These are phyloP conservation scores for Drosophila obscura DNA, from an alignment of 1,140 invertebrate species.

Conservation along the genomic window DNA sequence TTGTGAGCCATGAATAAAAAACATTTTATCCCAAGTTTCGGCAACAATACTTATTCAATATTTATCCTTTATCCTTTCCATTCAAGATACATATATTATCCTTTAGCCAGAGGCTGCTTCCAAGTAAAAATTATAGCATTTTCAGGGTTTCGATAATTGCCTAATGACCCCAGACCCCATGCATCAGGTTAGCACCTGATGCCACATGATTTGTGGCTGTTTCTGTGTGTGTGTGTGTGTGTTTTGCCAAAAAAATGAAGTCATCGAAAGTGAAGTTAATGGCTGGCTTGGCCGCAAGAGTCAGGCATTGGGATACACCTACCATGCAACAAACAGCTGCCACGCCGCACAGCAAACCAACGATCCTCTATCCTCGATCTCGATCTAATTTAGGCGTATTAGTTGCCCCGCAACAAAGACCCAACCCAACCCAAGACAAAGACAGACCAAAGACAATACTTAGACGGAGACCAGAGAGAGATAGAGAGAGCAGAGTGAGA, in stretches of 20 bases:
- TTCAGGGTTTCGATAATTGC: conserved; percentile 51
- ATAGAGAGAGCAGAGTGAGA: too few relatives aligned
- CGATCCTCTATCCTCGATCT: conserved; percentile 47
- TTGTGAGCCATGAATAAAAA: too few relatives aligned
- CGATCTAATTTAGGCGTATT: conserved; percentile 80
- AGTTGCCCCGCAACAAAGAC: conserved; percentile 67
- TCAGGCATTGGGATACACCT: conserved; percentile 49
- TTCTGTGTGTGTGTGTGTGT: conserved; percentile 11
- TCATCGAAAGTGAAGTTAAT: conserved; percentile 64
- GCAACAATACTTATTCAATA: too few relatives aligned
- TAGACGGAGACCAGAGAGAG: conserved; percentile 30
- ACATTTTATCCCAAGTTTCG: too few relatives aligned
- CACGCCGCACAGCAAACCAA: conserved; percentile 39
- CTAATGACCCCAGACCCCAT: conserved; percentile 48
- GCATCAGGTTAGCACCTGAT: conserved; percentile 50
- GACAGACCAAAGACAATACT: conserved; percentile 34
- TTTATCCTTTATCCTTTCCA: too few relatives aligned
- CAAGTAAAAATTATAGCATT: conserved; percentile 9
- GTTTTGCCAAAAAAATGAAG: conserved; percentile 51
- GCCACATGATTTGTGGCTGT: conserved; percentile 57
- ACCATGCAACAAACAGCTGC: conserved; percentile 55
- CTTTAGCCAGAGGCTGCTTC: too few relatives aligned
- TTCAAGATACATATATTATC: too few relatives aligned
- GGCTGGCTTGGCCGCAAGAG: conserved; percentile 43
- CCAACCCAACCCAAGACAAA: conserved; percentile 13